Evolutionary conservation across 2,888 invertebrate genomes (phyloP).

Genomic region (Horisme vitalbata): DNA sequence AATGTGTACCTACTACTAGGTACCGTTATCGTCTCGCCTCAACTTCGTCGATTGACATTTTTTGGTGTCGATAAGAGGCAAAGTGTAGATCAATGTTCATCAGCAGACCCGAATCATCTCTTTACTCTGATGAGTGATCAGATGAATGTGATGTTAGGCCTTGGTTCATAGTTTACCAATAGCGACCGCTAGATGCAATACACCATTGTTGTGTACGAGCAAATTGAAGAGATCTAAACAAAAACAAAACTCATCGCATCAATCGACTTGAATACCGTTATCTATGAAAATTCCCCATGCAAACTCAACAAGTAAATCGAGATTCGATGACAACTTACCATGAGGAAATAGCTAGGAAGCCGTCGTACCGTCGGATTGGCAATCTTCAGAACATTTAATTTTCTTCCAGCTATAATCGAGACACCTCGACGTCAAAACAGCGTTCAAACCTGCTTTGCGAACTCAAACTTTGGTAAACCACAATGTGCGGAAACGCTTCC

Average conservation of each 20-base stretch:
- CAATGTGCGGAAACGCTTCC: conserved; percentile 35
- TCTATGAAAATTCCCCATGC: conserved; percentile 52
- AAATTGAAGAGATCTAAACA: conserved; percentile 39
- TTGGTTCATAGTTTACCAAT: conserved; percentile 8
- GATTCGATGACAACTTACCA: conserved; percentile 61
- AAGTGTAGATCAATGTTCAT: conserved; percentile 15
- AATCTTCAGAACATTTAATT: conserved; percentile 52
- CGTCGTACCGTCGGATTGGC: conserved; percentile 40
- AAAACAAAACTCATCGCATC: conserved; percentile 37
- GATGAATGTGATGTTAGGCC: conserved; percentile 13
- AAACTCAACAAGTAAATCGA: conserved; percentile 52
- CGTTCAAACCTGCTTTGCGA: conserved; percentile 31
- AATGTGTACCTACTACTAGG: too few species aligned
- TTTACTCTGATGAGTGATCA: conserved; percentile 28
- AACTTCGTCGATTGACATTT: too few species aligned
- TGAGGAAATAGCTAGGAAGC: conserved; percentile 34
- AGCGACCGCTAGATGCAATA: conserved; percentile 26
- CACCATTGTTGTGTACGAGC: conserved; percentile 30
- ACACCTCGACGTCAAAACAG: conserved; percentile 34
- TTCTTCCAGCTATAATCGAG: conserved; percentile 42
- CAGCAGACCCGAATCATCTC: conserved; percentile 39
- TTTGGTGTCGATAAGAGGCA: too few species aligned
- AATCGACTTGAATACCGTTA: conserved; percentile 29
- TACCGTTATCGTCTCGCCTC: too few species aligned
- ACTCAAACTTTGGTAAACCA: conserved; percentile 37